These are phyloP conservation scores for Cistogaster globosa DNA, from an alignment of 2,888 invertebrate genomes.

Conservation along the genomic window DNA sequence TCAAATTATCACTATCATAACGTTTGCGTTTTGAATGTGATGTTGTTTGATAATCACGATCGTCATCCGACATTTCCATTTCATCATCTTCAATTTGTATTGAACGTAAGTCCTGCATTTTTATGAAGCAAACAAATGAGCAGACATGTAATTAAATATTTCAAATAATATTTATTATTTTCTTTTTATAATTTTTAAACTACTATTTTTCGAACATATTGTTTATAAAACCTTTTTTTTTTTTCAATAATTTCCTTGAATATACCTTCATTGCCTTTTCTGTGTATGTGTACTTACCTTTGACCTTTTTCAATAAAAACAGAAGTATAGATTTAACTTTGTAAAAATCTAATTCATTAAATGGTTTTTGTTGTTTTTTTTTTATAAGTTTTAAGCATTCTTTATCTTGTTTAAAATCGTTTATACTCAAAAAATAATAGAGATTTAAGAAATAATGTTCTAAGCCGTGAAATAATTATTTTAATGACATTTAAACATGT, in stretches of 20 bases:
- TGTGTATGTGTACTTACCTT: slow-evolving; percentile 61
- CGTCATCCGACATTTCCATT: slow-evolving; percentile 93
- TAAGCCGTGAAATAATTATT: slow-evolving; percentile 63
- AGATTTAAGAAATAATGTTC: slow-evolving; percentile 69
- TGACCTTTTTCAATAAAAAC: slow-evolving; percentile 12
- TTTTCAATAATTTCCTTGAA: slow-evolving; percentile 28
- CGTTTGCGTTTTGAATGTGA: slow-evolving; percentile 80
- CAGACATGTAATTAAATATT: slow-evolving; percentile 26
- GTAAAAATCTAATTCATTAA: slow-evolving; percentile 47
- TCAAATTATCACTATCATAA: slow-evolving; percentile 81
- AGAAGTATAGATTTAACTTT: slow-evolving; percentile 17
- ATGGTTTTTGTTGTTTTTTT: not conserved
- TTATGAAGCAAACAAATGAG: slow-evolving; percentile 41
- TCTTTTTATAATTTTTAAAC: slow-evolving; percentile 16
- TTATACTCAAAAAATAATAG: slow-evolving; percentile 71
- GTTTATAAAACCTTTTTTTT: slow-evolving; percentile 50
- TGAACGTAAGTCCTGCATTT: slow-evolving; percentile 80
- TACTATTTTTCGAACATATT: slow-evolving; percentile 44
- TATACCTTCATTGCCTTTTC: slow-evolving; percentile 68
- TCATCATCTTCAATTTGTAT: slow-evolving; percentile 88
- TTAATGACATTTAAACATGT: slow-evolving; percentile 38
- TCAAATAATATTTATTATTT: not conserved
- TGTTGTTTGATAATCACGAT: slow-evolving; percentile 84
- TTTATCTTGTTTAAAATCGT: slow-evolving; percentile 25
- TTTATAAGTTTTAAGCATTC: slow-evolving; percentile 69